Conservation (phyloP, 2,888 invertebrate species). For the Oligia strigilis region DNA sequence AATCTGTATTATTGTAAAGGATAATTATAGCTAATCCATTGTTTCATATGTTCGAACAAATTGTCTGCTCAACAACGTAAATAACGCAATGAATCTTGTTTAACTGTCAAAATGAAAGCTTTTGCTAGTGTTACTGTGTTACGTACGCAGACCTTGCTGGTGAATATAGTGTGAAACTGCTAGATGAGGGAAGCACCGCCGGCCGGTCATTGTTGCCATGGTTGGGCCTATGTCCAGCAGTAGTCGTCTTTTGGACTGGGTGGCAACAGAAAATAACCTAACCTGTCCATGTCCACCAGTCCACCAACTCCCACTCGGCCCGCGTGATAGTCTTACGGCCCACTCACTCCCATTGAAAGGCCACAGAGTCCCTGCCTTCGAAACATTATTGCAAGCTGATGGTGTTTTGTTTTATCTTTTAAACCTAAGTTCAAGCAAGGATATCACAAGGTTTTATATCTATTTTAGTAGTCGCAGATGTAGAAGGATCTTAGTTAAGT, state of each 20-base stretch:
- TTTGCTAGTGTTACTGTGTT: background rate
- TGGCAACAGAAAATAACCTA: background rate
- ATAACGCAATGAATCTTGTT: no score
- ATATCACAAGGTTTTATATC: conserved; percentile 14
- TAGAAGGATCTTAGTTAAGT: conserved; percentile 21
- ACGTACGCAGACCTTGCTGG: background rate
- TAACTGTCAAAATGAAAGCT: no score
- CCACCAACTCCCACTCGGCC: background rate
- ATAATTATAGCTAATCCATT: no score
- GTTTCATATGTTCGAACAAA: no score
- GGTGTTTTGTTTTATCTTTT: background rate
- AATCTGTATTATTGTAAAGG: no score
- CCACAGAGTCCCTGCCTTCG: background rate
- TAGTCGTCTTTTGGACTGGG: background rate
- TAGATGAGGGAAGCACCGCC: background rate
- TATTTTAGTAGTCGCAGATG: conserved; percentile 41
- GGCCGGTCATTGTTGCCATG: background rate
- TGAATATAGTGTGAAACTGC: background rate
- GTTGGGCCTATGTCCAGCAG: background rate
- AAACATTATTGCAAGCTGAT: background rate
- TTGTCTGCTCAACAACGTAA: no score
- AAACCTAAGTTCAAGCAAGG: conserved; percentile 5
- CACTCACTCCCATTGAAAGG: background rate
- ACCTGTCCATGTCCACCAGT: background rate
- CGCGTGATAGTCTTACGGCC: background rate